These are phyloP conservation scores for Ammodytes marinus DNA, from an alignment of 2,113 vertebrate species.

Conservation along the genomic window DNA sequence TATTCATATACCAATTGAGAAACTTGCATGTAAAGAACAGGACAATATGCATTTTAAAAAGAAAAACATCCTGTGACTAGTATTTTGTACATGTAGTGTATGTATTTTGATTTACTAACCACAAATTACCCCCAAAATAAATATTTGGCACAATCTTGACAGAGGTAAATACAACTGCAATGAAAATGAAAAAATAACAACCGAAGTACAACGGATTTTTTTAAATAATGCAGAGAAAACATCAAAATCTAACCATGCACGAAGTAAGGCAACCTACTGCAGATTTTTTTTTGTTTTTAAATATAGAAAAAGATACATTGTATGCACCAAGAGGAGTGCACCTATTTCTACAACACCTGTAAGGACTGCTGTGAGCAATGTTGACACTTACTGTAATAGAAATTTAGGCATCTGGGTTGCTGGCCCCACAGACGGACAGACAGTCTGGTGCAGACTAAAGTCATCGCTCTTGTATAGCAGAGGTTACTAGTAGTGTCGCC, in stretches of 20 bases:
- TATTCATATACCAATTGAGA: conserved; percentile 60
- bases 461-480: conserved; percentile 67
- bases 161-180: conserved; percentile 69
- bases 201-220: conserved; percentile 77
- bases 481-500: conserved; percentile 59
- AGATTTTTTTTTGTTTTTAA: conserved; percentile 89
- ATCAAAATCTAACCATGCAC: conserved; percentile 93
- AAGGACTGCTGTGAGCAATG: conserved; percentile 57
- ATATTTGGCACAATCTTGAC: conserved; percentile 76
- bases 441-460: conserved; percentile 64
- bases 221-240: conserved; percentile 87
- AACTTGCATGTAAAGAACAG: conserved; percentile 73
- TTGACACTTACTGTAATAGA: conserved; percentile 41
- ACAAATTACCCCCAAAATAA: conserved; percentile 69
- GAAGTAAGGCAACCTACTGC: conserved; percentile 93
- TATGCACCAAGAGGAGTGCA: conserved; percentile 69
- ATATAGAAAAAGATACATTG: conserved; percentile 87
- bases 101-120: conserved; percentile 70
- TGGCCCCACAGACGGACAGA: conserved; percentile 37
- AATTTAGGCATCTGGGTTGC: conserved; percentile 40
- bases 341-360: conserved; percentile 79
- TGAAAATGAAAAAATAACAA: conserved; percentile 43
- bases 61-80: conserved; percentile 60
- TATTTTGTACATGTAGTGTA: conserved; percentile 61
- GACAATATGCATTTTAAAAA: conserved; percentile 62